These are phyloP conservation scores for Melanotaenia parkinsoni DNA, from an alignment of 2,797 vertebrate genomes.

Conservation along the genomic window DNA sequence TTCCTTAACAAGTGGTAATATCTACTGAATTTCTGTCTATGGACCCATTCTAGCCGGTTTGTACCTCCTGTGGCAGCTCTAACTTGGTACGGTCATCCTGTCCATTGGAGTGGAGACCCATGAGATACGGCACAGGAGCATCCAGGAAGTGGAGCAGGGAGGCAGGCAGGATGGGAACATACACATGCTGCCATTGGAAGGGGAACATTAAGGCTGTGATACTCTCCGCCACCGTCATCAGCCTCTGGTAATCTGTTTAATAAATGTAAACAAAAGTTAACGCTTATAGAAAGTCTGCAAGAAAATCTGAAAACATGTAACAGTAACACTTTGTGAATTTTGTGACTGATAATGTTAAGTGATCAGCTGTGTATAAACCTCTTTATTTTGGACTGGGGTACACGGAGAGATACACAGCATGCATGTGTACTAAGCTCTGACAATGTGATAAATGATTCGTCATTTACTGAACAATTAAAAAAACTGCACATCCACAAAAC, in stretches of 20 bases:
- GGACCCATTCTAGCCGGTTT: not conserved
- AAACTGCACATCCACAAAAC: not conserved
- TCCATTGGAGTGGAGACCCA: slow-evolving; percentile 98
- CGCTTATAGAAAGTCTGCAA: not conserved
- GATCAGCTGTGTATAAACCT: not conserved
- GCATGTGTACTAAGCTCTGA: not conserved
- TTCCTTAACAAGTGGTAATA: not conserved
- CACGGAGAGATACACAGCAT: too few species aligned
- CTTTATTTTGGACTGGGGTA: not conserved
- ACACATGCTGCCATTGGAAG: slow-evolving; percentile 99
- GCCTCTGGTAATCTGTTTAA: slow-evolving; percentile 94
- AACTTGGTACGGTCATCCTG: slow-evolving; percentile 95
- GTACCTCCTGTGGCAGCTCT: slow-evolving; percentile 98
- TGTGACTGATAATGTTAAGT: not conserved
- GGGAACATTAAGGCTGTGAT: slow-evolving; percentile 99
- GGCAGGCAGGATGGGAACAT: slow-evolving; percentile 97
- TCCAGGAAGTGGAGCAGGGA: slow-evolving; percentile 99
- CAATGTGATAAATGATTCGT: not conserved
- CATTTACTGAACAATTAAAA: slow-evolving; percentile 10
- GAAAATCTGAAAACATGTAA: not conserved
- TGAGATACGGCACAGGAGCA: slow-evolving; percentile 97
- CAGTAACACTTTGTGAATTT: not conserved
- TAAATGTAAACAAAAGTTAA: slow-evolving; percentile 11
- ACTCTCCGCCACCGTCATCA: slow-evolving; percentile 99
- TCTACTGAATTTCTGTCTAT: not conserved